Evolutionary conservation across 2,113 vertebrate species (phyloP).

Genomic region (Sylvicapra grimmia): DNA sequence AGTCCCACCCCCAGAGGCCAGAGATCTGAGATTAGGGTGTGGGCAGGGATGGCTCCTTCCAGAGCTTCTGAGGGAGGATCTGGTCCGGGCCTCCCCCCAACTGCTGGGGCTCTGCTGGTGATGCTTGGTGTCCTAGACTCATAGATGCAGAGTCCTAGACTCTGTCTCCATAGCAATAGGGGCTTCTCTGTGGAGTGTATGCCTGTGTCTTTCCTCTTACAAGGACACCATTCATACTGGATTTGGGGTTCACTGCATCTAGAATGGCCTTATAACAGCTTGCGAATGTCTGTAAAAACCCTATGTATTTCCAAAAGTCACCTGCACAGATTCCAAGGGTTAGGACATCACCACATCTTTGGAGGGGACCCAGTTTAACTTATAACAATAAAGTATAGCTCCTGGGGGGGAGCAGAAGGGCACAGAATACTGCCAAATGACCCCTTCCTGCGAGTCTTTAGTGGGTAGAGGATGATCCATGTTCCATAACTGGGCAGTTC

Average conservation of each 20-base stretch:
- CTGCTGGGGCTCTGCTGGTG: accelerated
- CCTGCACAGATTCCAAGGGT: not conserved
- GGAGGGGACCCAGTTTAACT: not conserved
- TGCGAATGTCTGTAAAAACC: not conserved
- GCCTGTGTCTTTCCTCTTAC: not conserved
- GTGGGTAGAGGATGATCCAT: accelerated
- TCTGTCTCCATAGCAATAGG: not conserved
- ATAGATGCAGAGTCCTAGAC: not conserved
- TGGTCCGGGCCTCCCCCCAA: not conserved
- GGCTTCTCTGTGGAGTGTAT: not conserved
- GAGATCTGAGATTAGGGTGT: not conserved
- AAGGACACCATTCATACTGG: not conserved
- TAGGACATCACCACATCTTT: not conserved
- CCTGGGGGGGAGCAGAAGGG: not conserved
- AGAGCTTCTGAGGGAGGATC: too few relatives aligned
- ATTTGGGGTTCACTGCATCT: accelerated
- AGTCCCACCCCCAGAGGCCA: not conserved
- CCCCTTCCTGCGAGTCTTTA: accelerated
- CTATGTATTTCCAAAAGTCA: not conserved
- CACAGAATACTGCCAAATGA: not conserved
- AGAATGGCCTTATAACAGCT: not conserved
- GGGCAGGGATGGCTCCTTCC: not conserved
- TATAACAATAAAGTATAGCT: accelerated
- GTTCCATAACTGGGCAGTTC: accelerated
- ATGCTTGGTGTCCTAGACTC: not conserved